Base-by-base conservation (phyloP, 2,888 invertebrate genomes). In the Thumatha senex region DNA sequence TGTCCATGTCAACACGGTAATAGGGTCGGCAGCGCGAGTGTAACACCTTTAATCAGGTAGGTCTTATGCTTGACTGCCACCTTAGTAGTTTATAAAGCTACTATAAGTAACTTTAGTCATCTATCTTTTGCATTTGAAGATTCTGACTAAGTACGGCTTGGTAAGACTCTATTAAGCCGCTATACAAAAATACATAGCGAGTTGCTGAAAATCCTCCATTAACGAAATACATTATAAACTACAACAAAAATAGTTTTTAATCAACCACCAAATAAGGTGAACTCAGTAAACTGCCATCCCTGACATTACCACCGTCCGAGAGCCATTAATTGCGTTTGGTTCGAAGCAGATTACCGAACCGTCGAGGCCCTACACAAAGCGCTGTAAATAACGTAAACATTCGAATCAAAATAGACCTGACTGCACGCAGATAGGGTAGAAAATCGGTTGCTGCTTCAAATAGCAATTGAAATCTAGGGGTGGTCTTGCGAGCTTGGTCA, bases 271-370 rank as follows among this genome's bases (percentile, higher is more conserved):
- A 30, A 33, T 34, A 34, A 43, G 51, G 35, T 58, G 48, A 48
- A 54, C 62, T 70, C 47, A 58, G 59, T 54, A 38, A 46, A 58
- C 68, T 63, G 69, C 70, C 67, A 69, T 75, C 73, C 61, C 61
- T 10, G 45, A 36, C 58, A 69, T 66, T 61, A 66, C 74, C 76
- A 67, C 70, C 72, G 67, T 71, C 65, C 73, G 77, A 58, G 77
- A 77, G 75, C 80, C 86, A 87, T 88, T 90, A 90, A 89, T 89
- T 88, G 85, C 83, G 78, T 83, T 83, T 76, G 82, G 84, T 77
- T 76, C 81, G 78, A 78, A 84, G 82, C 81, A 80, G 86, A 88
- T 89, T 86, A 89, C 80, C 71, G 76, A 73, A 73, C 78, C 80
- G 3, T 65, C 78, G 82, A 82, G 78, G 82, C 79, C 80, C 80